Conservation (phyloP, 2,797 vertebrate genomes). For the Hafferia zeledoni region DNA sequence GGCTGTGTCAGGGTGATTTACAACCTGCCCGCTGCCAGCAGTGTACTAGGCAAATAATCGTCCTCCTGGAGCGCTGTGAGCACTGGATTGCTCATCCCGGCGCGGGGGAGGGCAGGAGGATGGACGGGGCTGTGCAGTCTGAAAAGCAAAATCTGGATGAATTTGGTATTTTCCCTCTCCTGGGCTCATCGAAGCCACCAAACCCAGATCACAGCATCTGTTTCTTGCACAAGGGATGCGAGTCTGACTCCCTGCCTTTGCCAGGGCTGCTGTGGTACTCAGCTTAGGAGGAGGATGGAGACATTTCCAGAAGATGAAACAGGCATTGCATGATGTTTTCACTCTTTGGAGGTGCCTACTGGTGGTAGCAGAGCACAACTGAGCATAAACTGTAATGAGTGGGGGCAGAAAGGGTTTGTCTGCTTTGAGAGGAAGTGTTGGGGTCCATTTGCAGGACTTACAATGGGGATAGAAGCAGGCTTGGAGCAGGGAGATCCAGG, state of each 20-base stretch:
- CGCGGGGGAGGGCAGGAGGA: not conserved
- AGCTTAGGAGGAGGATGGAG: not conserved
- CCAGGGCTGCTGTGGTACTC: rapidly evolving
- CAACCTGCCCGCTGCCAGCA: not conserved
- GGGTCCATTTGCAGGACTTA: rapidly evolving
- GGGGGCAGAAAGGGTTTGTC: not conserved
- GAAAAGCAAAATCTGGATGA: not conserved
- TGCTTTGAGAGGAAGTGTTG: rapidly evolving
- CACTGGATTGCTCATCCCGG: rapidly evolving
- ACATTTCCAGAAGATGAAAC: not conserved
- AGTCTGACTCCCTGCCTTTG: not conserved
- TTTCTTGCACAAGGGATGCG: not conserved
- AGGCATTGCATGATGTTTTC: not conserved
- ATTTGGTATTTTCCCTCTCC: not conserved
- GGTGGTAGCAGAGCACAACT: not conserved
- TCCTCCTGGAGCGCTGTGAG: not conserved
- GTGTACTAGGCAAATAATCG: not conserved
- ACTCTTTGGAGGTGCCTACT: not conserved
- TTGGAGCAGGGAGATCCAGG: not conserved
- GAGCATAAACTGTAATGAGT: not conserved
- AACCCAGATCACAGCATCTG: not conserved
- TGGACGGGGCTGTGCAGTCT: not conserved
- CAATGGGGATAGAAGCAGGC: rapidly evolving
- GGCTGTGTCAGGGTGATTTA: conserved; percentile 7
- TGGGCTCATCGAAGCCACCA: rapidly evolving